A percentile compares a stretch with the other conserved stretches of the same genome.
Evolutionary conservation across 2,888 invertebrate species (phyloP).

Genomic region (Nineta flava): DNA sequence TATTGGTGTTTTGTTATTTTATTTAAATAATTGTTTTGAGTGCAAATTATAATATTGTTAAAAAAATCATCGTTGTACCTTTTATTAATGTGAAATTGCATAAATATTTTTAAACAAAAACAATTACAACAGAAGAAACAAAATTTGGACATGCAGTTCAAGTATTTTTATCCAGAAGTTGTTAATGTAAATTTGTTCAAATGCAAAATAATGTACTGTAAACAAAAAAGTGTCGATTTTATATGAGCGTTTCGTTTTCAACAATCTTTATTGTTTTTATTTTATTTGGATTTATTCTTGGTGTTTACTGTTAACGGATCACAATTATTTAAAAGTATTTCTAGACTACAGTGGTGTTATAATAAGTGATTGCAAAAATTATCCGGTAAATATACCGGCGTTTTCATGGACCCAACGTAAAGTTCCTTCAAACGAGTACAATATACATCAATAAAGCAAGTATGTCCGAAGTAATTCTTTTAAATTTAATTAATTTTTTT

Average conservation of each 20-base stretch:
- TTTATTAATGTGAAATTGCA: neutral
- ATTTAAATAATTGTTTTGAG: neutral
- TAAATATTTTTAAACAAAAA: neutral
- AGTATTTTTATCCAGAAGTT: neutral
- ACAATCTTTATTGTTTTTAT: neutral
- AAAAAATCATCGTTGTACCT: neutral
- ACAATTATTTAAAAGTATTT: neutral
- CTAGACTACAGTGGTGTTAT: neutral
- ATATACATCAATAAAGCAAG: neutral
- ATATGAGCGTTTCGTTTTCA: neutral
- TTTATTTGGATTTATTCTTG: too few relatives aligned
- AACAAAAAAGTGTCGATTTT: neutral
- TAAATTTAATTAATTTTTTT: neutral
- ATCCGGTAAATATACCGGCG: neutral
- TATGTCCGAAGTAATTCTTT: neutral
- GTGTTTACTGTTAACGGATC: too few relatives aligned
- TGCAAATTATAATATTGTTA: neutral
- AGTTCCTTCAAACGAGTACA: neutral
- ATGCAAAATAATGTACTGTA: neutral
- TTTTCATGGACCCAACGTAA: constrained; percentile 4
- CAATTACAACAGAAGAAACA: neutral
- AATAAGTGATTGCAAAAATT: neutral
- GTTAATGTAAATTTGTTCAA: neutral
- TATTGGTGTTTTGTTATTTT: neutral
- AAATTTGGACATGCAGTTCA: neutral